A percentile compares a stretch with the other conserved stretches of the same genome.
phyloP scores from a whole-genome alignment of 2,113 vertebrate genomes.

The Spea bombifrons region DNA sequence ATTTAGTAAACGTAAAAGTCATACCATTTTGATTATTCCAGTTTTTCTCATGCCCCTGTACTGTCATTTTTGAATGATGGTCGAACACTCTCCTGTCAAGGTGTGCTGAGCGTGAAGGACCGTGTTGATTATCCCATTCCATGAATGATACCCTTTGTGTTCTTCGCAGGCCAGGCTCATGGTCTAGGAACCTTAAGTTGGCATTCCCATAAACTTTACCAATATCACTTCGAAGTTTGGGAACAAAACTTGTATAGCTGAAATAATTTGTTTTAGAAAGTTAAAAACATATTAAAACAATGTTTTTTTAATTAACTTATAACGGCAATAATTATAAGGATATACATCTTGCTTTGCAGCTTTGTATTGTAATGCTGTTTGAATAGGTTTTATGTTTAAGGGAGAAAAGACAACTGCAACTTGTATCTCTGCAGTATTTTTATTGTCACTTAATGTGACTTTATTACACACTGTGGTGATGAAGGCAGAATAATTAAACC shows the following conservation, averaged over 20 bases:
- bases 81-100: background rate
- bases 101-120: background rate
- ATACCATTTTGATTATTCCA: conserved; percentile 36
- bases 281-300: background rate
- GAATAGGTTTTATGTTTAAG: no score
- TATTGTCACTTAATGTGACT: no score
- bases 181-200: background rate
- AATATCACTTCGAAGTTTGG: conserved; percentile 15
- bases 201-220: conserved; percentile 38
- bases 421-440: no score
- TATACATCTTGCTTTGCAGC: no score
- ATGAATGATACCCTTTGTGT: background rate
- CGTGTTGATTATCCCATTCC: background rate
- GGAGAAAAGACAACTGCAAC: no score
- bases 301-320: background rate
- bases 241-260: conserved; percentile 15
- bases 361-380: no score
- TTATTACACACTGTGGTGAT: no score
- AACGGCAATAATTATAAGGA: no score
- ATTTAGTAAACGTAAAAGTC: background rate
- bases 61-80: background rate
- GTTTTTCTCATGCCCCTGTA: conserved; percentile 3
- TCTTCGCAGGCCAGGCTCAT: conserved; percentile 32
- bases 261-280: background rate
- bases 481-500: no score